These are phyloP conservation scores for Misgurnus mizolepis DNA, from an alignment of 2,113 vertebrate species.

Conservation along the genomic window DNA sequence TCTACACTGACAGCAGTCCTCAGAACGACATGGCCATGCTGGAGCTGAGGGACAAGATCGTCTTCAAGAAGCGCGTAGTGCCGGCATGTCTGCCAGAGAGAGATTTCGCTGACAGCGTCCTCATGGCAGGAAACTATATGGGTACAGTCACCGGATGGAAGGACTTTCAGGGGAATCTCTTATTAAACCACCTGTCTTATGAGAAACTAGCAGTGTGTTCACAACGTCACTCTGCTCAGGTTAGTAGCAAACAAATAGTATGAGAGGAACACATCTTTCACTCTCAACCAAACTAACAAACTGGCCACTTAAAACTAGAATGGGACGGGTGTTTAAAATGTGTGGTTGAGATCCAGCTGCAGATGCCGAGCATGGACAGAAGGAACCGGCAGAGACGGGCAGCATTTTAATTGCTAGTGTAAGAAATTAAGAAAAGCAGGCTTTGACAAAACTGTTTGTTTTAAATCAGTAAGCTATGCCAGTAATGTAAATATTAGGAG, in stretches of 20 bases:
- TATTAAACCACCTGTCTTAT: constrained; percentile 67
- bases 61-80: constrained; percentile 51
- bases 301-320: no score
- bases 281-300: no score
- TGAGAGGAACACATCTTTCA: no score
- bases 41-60: constrained; percentile 67
- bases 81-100: constrained; percentile 73
- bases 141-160: constrained; percentile 72
- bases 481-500: no score
- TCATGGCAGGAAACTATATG: constrained; percentile 59
- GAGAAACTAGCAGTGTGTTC: constrained; percentile 60
- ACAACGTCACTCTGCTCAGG: constrained; percentile 56
- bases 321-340: no score
- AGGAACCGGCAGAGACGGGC: no score
- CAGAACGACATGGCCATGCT: constrained; percentile 75
- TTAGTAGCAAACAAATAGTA: neutral
- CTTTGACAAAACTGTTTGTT: no score
- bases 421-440: no score
- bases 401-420: no score
- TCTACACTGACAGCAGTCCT: constrained; percentile 55
- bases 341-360: no score
- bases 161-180: constrained; percentile 60
- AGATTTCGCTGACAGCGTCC: constrained; percentile 73
- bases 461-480: no score
- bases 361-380: no score